These are phyloP conservation scores for Lithobates pipiens DNA, from an alignment of 2,797 vertebrate species.

Conservation along the genomic window DNA sequence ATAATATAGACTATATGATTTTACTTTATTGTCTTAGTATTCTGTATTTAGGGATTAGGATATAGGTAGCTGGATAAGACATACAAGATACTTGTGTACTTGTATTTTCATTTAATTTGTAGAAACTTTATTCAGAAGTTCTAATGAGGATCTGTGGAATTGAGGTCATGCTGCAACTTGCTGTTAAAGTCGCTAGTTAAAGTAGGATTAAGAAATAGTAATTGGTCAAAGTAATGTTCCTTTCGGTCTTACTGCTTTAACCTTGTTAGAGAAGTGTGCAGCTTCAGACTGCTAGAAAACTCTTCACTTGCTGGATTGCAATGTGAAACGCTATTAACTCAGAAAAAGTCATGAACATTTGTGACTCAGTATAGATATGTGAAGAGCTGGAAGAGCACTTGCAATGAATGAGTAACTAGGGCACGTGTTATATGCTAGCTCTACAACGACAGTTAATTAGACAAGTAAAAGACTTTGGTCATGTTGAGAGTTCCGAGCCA, in stretches of 20 bases:
- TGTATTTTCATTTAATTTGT: not conserved
- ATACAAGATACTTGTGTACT: not conserved
- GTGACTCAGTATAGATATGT: not conserved
- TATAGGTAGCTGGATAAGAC: not conserved
- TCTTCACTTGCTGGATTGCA: not conserved
- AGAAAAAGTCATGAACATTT: not conserved
- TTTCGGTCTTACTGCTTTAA: not conserved
- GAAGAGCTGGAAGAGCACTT: not conserved
- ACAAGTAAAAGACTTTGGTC: not conserved
- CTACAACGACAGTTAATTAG: too few species aligned
- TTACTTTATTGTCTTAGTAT: not conserved
- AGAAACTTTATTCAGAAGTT: not conserved
- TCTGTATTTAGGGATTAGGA: not conserved
- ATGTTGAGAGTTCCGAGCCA: not conserved
- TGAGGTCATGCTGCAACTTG: not conserved
- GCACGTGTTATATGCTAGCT: not conserved
- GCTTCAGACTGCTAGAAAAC: not conserved
- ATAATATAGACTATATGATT: not conserved
- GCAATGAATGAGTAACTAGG: not conserved
- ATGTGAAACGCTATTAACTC: not conserved
- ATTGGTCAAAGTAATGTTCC: not conserved
- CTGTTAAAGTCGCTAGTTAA: not conserved
- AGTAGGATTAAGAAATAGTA: not conserved
- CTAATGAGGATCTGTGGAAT: not conserved
- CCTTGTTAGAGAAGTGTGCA: not conserved